Base-by-base conservation (phyloP, 2,113 vertebrate species). In the Pimephales promelas region DNA sequence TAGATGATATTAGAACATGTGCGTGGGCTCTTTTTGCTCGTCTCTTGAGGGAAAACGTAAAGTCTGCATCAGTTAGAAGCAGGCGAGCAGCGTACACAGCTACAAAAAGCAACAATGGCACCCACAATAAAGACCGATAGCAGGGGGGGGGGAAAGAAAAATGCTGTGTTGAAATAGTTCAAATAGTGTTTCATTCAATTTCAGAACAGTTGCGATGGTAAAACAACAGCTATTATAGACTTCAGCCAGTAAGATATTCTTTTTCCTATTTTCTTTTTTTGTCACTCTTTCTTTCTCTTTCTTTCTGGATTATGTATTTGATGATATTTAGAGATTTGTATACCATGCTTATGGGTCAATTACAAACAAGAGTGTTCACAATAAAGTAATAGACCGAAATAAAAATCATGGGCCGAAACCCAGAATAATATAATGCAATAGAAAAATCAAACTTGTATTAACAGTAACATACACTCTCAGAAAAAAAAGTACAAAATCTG, bases 1-100 rank as follows among this genome's bases (percentile, higher is more conserved):
- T 88, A 89, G 92, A 90, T 90, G 89, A 93, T 94, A 93, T 92
- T 94, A 94, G 93, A 93, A 92, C 90, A 93, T 89, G 92, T 90
- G 93, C 88, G 92, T 93, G 93, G 92, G 92, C 88, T 91, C 87
- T 86, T 89, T 85, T 83, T 84, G 85, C 84, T 86, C 73, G 75
- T 88, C 90, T 92, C 87, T 88, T 10, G 86, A 89, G 91, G 89
- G 92, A 89, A 90, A 91, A 90, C 87, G 86, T 90, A 93, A 92
- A 92, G 88, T 88, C 89, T 80, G 86, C 88, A 91, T 94, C 92
- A 92, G 87, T 91, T 90, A 90, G 91, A 86, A 91, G 71, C 87
- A 87, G 81, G 86, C 56, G 89, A 91, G 91, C 91, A 92, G 91
- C 89, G 88, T 73, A 88, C 49, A 76, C 88, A 91, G 91, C 56